Percentiles rank a stretch among this genome's conserved stretches.
Evolutionary conservation across 2,113 vertebrate genomes (phyloP).

Genomic region (Oriolus oriolus): DNA sequence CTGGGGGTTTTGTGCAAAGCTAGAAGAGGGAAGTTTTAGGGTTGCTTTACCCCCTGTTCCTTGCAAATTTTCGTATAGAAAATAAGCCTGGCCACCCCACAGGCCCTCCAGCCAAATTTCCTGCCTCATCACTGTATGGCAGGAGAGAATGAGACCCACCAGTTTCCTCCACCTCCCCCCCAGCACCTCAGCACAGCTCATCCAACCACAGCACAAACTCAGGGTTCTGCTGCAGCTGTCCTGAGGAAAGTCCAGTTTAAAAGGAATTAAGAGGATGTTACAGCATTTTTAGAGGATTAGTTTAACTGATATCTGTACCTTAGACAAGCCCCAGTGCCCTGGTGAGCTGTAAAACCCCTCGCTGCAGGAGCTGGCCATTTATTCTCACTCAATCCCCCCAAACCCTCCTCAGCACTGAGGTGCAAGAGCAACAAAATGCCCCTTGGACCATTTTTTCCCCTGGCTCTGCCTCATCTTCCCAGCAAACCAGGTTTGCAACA

Average conservation of each 20-base stretch:
- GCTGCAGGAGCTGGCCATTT: background rate
- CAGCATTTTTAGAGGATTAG: background rate
- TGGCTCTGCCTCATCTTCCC: background rate
- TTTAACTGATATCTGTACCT: background rate
- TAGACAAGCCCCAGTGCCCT: background rate
- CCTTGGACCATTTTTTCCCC: background rate
- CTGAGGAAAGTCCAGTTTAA: background rate
- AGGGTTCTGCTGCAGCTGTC: background rate
- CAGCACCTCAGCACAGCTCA: background rate
- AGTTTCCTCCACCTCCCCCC: background rate
- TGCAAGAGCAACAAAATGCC: background rate
- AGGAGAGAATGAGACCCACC: background rate
- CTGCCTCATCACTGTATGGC: accelerated
- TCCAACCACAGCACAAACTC: accelerated
- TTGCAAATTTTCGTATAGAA: background rate
- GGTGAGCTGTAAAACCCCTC: background rate
- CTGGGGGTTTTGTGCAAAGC: background rate
- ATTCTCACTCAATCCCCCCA: background rate
- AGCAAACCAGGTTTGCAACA: background rate
- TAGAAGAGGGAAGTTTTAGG: background rate
- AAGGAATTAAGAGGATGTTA: slow-evolving; percentile 1
- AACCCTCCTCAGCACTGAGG: background rate
- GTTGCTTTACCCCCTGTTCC: accelerated
- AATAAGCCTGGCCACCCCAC: background rate
- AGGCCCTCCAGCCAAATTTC: background rate